Conservation (phyloP, 2,888 invertebrate species). For the Microctonus brassicae region DNA sequence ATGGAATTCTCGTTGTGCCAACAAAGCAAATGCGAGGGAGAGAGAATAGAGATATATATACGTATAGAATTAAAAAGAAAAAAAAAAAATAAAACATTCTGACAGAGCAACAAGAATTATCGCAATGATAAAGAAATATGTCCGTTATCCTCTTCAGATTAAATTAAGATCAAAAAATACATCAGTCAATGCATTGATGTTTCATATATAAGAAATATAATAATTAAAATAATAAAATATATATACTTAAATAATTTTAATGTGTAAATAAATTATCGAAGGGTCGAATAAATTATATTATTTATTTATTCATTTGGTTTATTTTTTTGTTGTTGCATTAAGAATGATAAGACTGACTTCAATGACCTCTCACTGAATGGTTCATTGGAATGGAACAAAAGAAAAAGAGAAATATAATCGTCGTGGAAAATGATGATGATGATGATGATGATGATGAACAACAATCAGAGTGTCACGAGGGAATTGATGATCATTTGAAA, state of each 20-base stretch:
- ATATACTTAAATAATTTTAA: neutral
- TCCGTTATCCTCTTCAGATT: neutral
- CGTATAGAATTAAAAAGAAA: neutral
- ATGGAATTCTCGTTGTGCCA: slow-evolving; percentile 10
- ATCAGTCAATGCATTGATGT: neutral
- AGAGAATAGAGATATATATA: neutral
- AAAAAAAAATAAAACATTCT: too few species aligned
- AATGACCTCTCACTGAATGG: neutral
- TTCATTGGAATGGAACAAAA: neutral
- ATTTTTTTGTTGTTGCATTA: neutral
- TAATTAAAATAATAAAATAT: neutral
- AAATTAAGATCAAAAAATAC: neutral
- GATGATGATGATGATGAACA: neutral
- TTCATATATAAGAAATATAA: neutral
- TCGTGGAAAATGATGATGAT: neutral
- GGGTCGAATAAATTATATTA: neutral
- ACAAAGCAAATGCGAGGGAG: slow-evolving; percentile 6
- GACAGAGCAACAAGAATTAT: neutral
- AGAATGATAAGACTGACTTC: neutral
- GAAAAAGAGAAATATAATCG: neutral
- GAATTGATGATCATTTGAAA: neutral
- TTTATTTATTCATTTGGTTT: neutral
- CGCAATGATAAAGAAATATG: slow-evolving; percentile 5
- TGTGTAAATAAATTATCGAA: neutral
- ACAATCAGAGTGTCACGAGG: slow-evolving; percentile 10